A percentile compares a stretch with the other conserved stretches of the same genome.
Conservation (phyloP, 2,113 vertebrate genomes). For the Nothobranchius furzeri region DNA sequence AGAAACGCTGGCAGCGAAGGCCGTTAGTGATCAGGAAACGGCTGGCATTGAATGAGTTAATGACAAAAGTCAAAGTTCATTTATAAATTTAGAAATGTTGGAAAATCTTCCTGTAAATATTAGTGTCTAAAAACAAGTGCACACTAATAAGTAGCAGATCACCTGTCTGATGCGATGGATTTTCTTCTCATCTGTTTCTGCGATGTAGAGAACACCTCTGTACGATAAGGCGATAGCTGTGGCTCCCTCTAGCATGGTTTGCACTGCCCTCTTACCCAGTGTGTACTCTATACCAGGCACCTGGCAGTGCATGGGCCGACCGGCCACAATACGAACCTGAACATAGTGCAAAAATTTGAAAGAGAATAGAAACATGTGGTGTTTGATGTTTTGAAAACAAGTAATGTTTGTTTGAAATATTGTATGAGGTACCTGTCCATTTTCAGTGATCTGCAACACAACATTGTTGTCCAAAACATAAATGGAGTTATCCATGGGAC, state of each 20-base stretch:
- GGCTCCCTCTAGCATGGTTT: constrained; percentile 94
- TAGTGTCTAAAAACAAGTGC: too few relatives aligned
- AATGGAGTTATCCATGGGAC: constrained; percentile 99
- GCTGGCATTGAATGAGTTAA: too few relatives aligned
- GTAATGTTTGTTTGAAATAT: too few relatives aligned
- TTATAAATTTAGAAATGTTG: too few relatives aligned
- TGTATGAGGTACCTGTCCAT: constrained; percentile 81
- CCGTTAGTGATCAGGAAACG: too few relatives aligned
- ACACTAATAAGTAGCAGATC: too few relatives aligned
- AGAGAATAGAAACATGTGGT: background rate
- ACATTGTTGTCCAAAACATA: constrained; percentile 98
- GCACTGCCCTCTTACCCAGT: constrained; percentile 88
- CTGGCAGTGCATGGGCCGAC: constrained; percentile 97
- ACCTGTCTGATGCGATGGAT: constrained; percentile 96
- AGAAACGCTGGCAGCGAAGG: too few relatives aligned
- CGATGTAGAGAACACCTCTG: constrained; percentile 93
- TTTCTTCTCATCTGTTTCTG: constrained; percentile 97
- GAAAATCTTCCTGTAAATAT: too few relatives aligned
- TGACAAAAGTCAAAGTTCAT: too few relatives aligned
- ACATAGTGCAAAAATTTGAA: background rate
- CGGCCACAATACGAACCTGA: constrained; percentile 91
- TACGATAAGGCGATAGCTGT: constrained; percentile 94
- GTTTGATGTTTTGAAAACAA: too few relatives aligned
- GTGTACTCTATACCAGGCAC: constrained; percentile 94
- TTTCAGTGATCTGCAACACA: constrained; percentile 96